Evolutionary conservation across 2,797 vertebrate genomes (phyloP).

Genomic region (Diceros bicornis): DNA sequence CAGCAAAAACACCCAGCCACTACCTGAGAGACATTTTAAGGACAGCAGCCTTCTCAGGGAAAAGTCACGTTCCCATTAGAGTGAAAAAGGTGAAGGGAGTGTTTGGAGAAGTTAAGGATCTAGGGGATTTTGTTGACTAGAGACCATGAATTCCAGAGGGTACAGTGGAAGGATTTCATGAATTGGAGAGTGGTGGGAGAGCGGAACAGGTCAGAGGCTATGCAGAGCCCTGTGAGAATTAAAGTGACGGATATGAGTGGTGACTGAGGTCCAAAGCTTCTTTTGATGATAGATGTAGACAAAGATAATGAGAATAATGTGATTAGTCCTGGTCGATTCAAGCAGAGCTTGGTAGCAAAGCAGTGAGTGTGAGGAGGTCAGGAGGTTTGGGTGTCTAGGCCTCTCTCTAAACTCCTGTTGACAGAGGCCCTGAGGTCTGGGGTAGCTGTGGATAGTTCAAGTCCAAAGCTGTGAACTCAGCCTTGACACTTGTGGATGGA

Average conservation of each 20-base stretch:
- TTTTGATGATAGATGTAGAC: neutral
- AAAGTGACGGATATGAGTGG: neutral
- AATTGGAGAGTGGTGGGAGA: neutral
- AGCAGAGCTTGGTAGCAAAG: neutral
- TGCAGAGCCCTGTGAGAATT: neutral
- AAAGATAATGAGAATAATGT: neutral
- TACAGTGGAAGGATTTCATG: neutral
- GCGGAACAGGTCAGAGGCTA: neutral
- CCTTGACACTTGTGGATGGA: neutral
- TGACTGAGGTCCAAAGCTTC: neutral
- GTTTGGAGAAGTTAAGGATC: neutral
- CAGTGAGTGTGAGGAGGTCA: neutral
- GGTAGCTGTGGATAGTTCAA: neutral
- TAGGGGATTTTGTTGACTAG: neutral
- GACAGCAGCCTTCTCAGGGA: neutral
- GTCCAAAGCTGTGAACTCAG: neutral
- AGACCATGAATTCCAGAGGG: slow-evolving; percentile 3
- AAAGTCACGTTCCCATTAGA: neutral
- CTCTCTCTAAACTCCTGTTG: neutral
- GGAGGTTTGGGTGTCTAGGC: neutral
- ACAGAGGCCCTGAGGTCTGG: neutral
- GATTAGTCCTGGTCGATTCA: neutral
- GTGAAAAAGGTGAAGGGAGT: neutral
- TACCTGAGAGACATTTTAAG: neutral
- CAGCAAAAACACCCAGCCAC: neutral